phyloP scores from a whole-genome alignment of 2,113 vertebrate species.

The Acrocephalus arundinaceus region DNA sequence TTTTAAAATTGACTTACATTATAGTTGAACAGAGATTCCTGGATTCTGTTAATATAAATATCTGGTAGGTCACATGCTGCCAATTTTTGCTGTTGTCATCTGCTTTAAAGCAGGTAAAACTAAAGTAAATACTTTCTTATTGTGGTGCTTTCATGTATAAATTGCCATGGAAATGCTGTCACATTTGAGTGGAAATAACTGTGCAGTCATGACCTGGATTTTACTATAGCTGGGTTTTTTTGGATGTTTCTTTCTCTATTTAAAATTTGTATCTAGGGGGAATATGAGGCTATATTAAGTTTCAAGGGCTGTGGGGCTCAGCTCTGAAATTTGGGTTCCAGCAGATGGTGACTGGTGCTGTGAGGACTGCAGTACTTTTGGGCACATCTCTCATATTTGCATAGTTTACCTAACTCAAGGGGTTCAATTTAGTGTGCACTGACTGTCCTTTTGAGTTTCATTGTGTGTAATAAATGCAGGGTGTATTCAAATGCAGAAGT shows the following conservation, averaged over 20 bases:
- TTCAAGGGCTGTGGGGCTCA: background rate
- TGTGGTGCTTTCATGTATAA: background rate
- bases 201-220: background rate
- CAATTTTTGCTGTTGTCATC: background rate
- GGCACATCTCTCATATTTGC: background rate
- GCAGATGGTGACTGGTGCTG: background rate
- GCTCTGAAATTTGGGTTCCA: background rate
- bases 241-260: background rate
- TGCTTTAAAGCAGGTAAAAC: background rate
- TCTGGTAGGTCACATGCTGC: background rate
- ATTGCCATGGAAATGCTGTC: background rate
- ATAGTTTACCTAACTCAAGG: background rate
- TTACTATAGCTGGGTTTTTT: background rate
- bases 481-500: background rate
- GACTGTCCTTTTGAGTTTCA: background rate
- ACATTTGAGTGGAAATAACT: background rate
- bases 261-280: background rate
- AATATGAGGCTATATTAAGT: background rate
- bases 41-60: background rate
- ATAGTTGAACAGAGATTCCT: background rate
- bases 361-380: background rate
- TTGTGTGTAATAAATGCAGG: background rate
- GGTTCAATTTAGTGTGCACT: background rate
- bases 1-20: background rate
- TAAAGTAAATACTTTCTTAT: background rate